Conservation (phyloP, 1,140 invertebrate genomes). For the Mycetomoellerius zeteki region DNA sequence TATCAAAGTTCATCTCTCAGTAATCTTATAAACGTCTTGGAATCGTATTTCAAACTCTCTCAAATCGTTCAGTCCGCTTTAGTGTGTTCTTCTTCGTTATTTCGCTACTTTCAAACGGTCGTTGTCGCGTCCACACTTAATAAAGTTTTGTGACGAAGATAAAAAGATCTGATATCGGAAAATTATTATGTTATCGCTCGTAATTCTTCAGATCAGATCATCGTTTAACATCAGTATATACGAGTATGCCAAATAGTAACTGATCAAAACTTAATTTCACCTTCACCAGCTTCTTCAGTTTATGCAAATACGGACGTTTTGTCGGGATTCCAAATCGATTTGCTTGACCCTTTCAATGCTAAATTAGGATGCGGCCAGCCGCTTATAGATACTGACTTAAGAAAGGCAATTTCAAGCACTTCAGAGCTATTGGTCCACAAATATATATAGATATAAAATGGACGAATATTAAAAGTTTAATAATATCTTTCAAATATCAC, state of each 20-base stretch:
- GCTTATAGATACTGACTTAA: constrained; percentile 11
- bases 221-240: not conserved
- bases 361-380: constrained; percentile 41
- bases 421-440: constrained; percentile 10
- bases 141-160: not conserved
- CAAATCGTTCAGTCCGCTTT: not conserved
- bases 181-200: not conserved
- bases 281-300: not conserved
- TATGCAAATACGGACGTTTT: constrained; percentile 47
- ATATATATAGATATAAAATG: constrained; percentile 2
- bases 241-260: not conserved
- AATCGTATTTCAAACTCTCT: constrained; percentile 21
- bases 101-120: constrained; percentile 2
- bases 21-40: constrained; percentile 37
- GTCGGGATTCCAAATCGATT: constrained; percentile 14
- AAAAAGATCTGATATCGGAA: not conserved
- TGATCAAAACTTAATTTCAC: not conserved
- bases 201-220: constrained; percentile 19
- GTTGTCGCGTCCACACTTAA: not conserved
- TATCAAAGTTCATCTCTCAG: not conserved
- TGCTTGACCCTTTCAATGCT: constrained; percentile 42
- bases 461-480: constrained; percentile 46
- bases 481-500: constrained; percentile 2
- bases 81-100: not conserved
- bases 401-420: constrained; percentile 45